Evolutionary conservation across 1,140 invertebrate genomes (phyloP).

Genomic region (Phenacoccus solenopsis): DNA sequence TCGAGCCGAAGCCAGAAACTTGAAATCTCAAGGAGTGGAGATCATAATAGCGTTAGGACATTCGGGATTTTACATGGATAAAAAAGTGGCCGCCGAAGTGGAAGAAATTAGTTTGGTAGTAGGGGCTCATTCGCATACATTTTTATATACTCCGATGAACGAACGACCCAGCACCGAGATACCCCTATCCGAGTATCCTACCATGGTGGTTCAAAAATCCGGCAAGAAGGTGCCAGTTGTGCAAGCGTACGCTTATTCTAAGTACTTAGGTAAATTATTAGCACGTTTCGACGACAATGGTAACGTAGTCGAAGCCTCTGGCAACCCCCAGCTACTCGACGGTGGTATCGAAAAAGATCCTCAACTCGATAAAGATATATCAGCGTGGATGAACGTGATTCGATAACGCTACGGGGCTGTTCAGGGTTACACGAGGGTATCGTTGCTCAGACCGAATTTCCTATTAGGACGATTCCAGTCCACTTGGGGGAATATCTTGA

Average conservation of each 20-base stretch:
- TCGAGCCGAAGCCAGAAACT: constrained; percentile 50
- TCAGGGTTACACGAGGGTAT: constrained; percentile 49
- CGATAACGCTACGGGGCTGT: neutral
- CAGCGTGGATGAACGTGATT: neutral
- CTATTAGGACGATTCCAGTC: constrained; percentile 50
- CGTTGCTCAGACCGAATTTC: constrained; percentile 56
- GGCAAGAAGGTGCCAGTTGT: constrained; percentile 69
- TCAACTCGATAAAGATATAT: neutral
- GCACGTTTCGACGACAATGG: constrained; percentile 58
- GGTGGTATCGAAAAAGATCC: neutral
- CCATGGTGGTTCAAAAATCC: constrained; percentile 48
- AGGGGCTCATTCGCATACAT: constrained; percentile 79
- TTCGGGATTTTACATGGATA: constrained; percentile 66
- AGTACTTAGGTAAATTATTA: constrained; percentile 71
- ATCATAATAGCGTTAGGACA: constrained; percentile 84
- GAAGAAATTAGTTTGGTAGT: constrained; percentile 74
- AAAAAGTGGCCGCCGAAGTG: constrained; percentile 61
- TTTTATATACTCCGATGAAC: constrained; percentile 57
- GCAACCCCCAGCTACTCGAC: constrained; percentile 69
- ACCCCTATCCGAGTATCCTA: constrained; percentile 62
- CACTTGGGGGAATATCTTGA: constrained; percentile 69
- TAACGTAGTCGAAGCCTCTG: constrained; percentile 50
- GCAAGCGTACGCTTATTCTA: constrained; percentile 82
- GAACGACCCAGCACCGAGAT: constrained; percentile 49
- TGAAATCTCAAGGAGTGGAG: constrained; percentile 47